Conservation (phyloP, 2,113 vertebrate species). For the Equus quagga region DNA sequence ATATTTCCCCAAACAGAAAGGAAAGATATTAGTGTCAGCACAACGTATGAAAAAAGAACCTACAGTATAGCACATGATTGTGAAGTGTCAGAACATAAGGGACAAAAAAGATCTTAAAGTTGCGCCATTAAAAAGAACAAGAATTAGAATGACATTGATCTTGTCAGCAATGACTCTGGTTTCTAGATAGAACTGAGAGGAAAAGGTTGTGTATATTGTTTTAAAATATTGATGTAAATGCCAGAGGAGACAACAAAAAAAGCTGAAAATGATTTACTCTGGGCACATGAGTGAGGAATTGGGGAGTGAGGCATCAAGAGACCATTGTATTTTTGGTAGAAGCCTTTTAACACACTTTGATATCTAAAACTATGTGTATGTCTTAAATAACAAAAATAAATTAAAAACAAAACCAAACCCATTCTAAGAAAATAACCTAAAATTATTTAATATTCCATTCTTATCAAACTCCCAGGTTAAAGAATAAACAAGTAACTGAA, state of each 20-base stretch:
- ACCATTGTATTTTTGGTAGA: neutral
- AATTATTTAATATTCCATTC: neutral
- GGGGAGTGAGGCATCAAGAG: neutral
- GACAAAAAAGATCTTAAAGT: neutral
- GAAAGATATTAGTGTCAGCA: neutral
- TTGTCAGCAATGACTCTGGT: neutral
- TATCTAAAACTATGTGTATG: slow-evolving; percentile 14
- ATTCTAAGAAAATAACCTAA: neutral
- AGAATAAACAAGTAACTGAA: neutral
- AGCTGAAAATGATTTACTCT: neutral
- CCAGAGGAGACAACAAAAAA: neutral
- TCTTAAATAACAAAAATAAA: neutral
- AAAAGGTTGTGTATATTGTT: neutral
- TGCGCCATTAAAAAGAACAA: neutral
- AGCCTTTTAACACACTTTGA: neutral
- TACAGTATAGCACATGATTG: neutral
- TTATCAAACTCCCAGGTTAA: neutral
- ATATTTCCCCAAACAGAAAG: neutral
- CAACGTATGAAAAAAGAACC: neutral
- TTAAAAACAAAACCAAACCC: neutral
- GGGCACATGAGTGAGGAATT: neutral
- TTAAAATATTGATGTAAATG: neutral
- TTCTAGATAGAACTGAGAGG: neutral
- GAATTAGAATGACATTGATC: neutral
- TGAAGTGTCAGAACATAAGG: neutral